These are phyloP conservation scores for Antennarius striatus DNA, from an alignment of 2,113 vertebrate species.

Conservation along the genomic window DNA sequence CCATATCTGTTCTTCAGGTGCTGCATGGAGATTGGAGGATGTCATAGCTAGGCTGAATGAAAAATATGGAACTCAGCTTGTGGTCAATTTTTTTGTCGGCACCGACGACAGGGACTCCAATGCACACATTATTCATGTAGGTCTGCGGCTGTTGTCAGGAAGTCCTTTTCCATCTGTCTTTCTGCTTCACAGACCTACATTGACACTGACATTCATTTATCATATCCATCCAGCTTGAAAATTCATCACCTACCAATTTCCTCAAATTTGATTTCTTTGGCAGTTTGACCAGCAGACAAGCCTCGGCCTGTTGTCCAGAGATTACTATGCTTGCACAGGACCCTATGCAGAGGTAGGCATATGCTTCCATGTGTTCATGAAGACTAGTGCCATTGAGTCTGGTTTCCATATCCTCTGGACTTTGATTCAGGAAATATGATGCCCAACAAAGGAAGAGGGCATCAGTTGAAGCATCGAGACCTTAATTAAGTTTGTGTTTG, in stretches of 20 bases:
- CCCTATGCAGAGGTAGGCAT: constrained; percentile 86
- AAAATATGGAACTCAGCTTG: constrained; percentile 88
- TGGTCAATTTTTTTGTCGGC: constrained; percentile 91
- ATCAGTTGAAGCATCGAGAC: constrained; percentile 23
- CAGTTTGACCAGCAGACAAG: constrained; percentile 91
- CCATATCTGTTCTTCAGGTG: constrained; percentile 69
- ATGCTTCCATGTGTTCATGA: constrained; percentile 30
- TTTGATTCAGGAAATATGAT: constrained; percentile 8
- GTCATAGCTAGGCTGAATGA: constrained; percentile 86
- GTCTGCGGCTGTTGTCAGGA: constrained; percentile 65
- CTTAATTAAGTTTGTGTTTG: constrained; percentile 3
- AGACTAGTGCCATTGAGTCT: constrained; percentile 11
- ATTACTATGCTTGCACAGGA: constrained; percentile 89
- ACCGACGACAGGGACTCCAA: constrained; percentile 91
- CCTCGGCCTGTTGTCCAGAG: constrained; percentile 90
- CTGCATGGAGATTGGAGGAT: constrained; percentile 85
- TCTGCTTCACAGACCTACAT: not conserved
- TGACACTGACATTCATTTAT: not conserved
- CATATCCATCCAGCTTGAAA: not conserved
- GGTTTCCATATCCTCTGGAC: constrained; percentile 13
- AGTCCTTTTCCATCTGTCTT: not conserved
- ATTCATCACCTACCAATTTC: not conserved
- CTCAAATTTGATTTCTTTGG: constrained; percentile 1
- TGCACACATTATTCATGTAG: constrained; percentile 92
- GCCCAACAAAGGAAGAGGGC: constrained; percentile 9